Conservation (phyloP, 2,797 vertebrate species). For the Margarornis squamiger region DNA sequence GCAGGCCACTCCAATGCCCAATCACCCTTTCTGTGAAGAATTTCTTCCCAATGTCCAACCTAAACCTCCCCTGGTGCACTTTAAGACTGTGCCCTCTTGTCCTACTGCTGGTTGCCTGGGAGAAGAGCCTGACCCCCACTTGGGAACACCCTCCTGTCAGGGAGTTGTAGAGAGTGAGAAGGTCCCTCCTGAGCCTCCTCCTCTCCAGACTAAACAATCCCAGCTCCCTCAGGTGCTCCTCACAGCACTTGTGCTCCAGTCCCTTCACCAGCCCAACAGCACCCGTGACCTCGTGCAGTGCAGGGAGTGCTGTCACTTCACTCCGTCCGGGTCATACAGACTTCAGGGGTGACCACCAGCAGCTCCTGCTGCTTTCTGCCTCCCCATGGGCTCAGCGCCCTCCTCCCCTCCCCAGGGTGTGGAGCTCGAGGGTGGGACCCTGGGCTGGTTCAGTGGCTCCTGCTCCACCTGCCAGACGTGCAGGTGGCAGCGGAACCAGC, state of each 20-base stretch:
- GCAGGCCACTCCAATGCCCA: background rate
- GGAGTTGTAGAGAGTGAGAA: background rate
- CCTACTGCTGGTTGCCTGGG: background rate
- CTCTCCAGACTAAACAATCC: background rate
- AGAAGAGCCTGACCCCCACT: background rate
- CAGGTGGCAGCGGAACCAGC: slow-evolving; percentile 26
- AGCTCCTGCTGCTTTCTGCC: background rate
- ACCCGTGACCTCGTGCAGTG: background rate
- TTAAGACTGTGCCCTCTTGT: background rate
- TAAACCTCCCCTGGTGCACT: background rate
- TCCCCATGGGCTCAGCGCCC: background rate
- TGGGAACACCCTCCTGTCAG: background rate
- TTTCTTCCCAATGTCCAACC: background rate
- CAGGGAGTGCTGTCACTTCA: background rate
- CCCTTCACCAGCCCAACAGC: background rate
- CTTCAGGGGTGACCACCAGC: background rate
- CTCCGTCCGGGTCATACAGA: rapidly evolving
- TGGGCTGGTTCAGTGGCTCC: slow-evolving; percentile 29
- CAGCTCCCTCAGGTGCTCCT: background rate
- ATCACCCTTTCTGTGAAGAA: background rate
- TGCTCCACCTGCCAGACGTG: slow-evolving; percentile 74
- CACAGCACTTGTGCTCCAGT: background rate
- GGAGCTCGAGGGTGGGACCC: background rate
- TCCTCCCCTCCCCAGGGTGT: background rate
- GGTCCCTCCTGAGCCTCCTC: background rate